phyloP scores from a whole-genome alignment of 2,888 invertebrate genomes.

The Leptopilina syphax region DNA sequence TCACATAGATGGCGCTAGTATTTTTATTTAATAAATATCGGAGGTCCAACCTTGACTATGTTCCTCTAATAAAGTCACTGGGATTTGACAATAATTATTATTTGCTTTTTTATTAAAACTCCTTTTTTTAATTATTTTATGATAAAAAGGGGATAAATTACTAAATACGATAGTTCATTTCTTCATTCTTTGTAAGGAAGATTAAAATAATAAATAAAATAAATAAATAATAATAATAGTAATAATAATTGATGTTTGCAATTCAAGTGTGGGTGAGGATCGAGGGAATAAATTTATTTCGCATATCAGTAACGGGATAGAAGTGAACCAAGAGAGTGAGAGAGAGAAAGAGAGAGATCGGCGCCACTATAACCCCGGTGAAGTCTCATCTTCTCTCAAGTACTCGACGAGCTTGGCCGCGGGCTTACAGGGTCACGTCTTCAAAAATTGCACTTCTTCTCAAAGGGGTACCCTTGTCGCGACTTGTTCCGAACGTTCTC shows the following conservation, averaged over 20 bases:
- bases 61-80: too few relatives aligned
- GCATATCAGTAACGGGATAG: constrained; percentile 25
- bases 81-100: too few relatives aligned
- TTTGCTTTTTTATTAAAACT: too few relatives aligned
- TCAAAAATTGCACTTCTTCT: constrained; percentile 65
- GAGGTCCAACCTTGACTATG: too few relatives aligned
- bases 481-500: constrained; percentile 59
- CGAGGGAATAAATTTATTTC: constrained; percentile 13
- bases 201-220: too few relatives aligned
- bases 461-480: constrained; percentile 59
- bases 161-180: too few relatives aligned
- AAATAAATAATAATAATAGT: not conserved
- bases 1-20: too few relatives aligned
- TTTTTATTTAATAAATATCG: too few relatives aligned
- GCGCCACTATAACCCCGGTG: constrained; percentile 30
- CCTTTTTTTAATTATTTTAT: too few relatives aligned
- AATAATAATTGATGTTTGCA: not conserved
- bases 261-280: not conserved
- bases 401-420: constrained; percentile 54
- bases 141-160: too few relatives aligned
- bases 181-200: too few relatives aligned
- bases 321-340: not conserved
- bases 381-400: constrained; percentile 46
- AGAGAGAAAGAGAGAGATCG: not conserved
- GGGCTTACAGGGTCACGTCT: constrained; percentile 64